Base-by-base conservation (phyloP, 1,140 invertebrate species). In the Drosophila novamexicana region DNA sequence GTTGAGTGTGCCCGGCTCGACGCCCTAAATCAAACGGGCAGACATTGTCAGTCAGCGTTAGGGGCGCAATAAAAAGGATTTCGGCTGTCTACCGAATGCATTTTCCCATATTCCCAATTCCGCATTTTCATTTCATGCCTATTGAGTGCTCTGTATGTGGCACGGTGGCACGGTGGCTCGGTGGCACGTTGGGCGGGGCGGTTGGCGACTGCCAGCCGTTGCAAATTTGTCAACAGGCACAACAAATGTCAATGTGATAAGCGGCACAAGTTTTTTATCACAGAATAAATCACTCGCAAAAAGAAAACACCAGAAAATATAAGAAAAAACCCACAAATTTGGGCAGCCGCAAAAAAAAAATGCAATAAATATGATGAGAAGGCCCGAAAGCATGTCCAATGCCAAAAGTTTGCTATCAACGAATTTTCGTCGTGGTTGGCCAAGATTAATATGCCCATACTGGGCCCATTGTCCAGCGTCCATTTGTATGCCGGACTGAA, bases 171-270 rank as follows among this genome's bases (percentile, higher is more conserved):
- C 22, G 22, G 1, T 22, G 22, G 42, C 14, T 14, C 14, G 14
- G 34, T 34, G 44, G 6, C 22, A 22, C 22, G 22, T 0, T 22
- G 22, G 42, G 42, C 42, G 32, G 29, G 44, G 16, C n/a, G 44
- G 32, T 12, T 18, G 18, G 59, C 37, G 45, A 14, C 64, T 42
- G 37, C 63, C 57, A 39, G 32, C 68, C 83, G 63, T 88, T 70
- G 69, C 84, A 71, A 88, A 86, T 86, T 86, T 86, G 83, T 86
- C 83, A 86, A 72, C 72, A 64, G 45, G 77, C 72, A 67, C 68
- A 47, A 67, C 77, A 80, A 86, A 77, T 88, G 83, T 79, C 79
- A 88, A 53, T 62, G 63, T 70, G 83, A 86, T 86, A 86, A 88
- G 83, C 83, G 83, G 56, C 50, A 70, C 83, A 65, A 78, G 47